Base-by-base conservation (phyloP, 2,797 vertebrate species). In the Halcyon smyrnensis region DNA sequence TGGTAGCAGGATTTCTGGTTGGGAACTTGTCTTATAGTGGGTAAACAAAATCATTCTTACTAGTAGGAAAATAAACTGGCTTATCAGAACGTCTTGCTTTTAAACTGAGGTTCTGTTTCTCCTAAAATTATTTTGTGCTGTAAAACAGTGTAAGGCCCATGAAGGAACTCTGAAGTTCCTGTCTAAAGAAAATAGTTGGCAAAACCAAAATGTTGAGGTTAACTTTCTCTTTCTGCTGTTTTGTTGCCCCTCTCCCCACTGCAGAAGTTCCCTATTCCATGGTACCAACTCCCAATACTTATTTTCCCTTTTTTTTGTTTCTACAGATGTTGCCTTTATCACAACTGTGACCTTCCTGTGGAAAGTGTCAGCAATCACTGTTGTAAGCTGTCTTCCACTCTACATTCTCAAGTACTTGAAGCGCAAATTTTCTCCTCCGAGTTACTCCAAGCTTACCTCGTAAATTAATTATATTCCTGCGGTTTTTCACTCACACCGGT, bases 371-470 rank as follows among this genome's bases (percentile, higher is more conserved):
- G 98, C 98, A 79, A 99, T 99, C 98, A 99, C 99, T 15, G 93
- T 99, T 96, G 98, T 99, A 98, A 99, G 99, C 99, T 99, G 99
- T 98, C 99, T 99, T 97, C 99, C 99, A 32, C 99, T 99, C 92
- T 99, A 99, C 98, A 98, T 99, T 89, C 98, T 99, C 97, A 99
- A 99, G 97, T 99, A 99, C 98, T 98, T 99, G 98, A 99, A 99
- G 98, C 98, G 99, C 92, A 99, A 99, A 97, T 99, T 99, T 91
- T 99, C 99, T 12, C 99, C 99, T 2, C 99, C 99, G 9, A 99
- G 99, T 98, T 99, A 99, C 98, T 99, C 99, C 98, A 99, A 99
- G 96, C 99, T 99, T 79, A 99, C 98, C 92, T 99, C 99, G 5
- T 99, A 98, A 98, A 97, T 84, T 63, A 64, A 80, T 92, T 68